A percentile compares a stretch with the other conserved stretches of the same genome.
Conservation (phyloP, 1,140 invertebrate genomes). For the Drosophila kohkoa region DNA sequence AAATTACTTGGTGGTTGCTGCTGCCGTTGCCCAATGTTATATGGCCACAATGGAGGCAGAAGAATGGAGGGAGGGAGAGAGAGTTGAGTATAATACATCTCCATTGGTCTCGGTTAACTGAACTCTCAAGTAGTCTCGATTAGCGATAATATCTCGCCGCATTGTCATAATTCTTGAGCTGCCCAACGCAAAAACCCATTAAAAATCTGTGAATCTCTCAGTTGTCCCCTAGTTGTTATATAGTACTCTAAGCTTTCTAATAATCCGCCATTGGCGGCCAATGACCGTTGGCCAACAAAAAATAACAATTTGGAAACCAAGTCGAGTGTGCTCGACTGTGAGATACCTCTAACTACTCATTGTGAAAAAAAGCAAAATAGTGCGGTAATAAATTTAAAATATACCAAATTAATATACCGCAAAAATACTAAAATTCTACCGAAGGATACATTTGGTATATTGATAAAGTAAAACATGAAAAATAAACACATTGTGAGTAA, state of each 20-base stretch:
- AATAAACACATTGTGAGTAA: too few species aligned
- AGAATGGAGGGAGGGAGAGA: not conserved
- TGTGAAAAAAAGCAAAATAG: too few species aligned
- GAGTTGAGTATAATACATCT: constrained; percentile 25
- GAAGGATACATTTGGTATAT: too few species aligned
- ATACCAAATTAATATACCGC: too few species aligned
- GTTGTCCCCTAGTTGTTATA: not conserved
- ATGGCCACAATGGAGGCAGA: not conserved
- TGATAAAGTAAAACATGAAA: too few species aligned
- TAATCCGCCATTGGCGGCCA: constrained; percentile 58
- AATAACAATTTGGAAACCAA: too few species aligned
- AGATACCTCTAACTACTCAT: too few species aligned
- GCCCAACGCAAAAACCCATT: constrained; percentile 70
- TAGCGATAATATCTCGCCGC: constrained; percentile 79
- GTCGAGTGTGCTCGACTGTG: too few species aligned
- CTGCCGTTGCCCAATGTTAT: constrained; percentile 23
- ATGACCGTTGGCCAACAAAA: constrained; percentile 42
- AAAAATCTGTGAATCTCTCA: constrained; percentile 54
- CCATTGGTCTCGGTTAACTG: constrained; percentile 74
- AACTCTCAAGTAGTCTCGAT: constrained; percentile 75
- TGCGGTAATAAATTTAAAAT: too few species aligned
- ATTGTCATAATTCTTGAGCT: constrained; percentile 78
- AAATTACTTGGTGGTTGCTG: constrained; percentile 59
- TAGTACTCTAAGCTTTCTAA: constrained; percentile 64
- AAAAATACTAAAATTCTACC: too few species aligned